Conservation (phyloP, 2,888 invertebrate species). For the Drosophila mimetica region DNA sequence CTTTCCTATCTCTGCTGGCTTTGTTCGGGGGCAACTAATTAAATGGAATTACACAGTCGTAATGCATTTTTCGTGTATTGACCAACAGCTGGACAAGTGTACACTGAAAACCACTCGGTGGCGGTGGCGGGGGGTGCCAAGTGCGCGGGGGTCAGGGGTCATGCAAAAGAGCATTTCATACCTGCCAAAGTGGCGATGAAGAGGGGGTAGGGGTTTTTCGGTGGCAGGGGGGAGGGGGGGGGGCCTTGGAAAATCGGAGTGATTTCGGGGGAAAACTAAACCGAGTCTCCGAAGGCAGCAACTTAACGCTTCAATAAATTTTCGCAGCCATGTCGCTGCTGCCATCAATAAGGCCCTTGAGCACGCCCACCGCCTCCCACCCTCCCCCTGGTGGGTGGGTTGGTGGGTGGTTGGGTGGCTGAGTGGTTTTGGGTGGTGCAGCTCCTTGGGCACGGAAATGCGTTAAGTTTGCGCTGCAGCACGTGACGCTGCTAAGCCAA, state of each 20-base stretch:
- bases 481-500: constrained; percentile 77
- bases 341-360: constrained; percentile 82
- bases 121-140: not conserved
- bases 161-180: constrained; percentile 40
- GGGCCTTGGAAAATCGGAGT: constrained; percentile 13
- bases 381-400: too few species aligned
- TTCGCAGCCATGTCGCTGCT: constrained; percentile 57
- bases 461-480: constrained; percentile 80
- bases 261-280: constrained; percentile 37
- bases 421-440: constrained; percentile 16
- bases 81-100: constrained; percentile 43
- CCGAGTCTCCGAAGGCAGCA: constrained; percentile 71
- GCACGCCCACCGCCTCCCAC: constrained; percentile 56
- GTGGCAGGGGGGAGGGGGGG: too few species aligned
- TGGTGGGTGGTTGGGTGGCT: constrained; percentile 4
- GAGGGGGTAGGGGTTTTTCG: too few species aligned
- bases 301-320: constrained; percentile 82
- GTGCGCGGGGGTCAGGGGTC: not conserved
- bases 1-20: constrained; percentile 7
- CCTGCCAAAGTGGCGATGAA: constrained; percentile 31
- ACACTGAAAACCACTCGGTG: constrained; percentile 62
- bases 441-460: constrained; percentile 70
- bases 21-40: constrained; percentile 39
- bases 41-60: constrained; percentile 45
- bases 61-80: constrained; percentile 74